Base-by-base conservation (phyloP, 2,797 vertebrate genomes). In the Eleutherodactylus coqui region DNA sequence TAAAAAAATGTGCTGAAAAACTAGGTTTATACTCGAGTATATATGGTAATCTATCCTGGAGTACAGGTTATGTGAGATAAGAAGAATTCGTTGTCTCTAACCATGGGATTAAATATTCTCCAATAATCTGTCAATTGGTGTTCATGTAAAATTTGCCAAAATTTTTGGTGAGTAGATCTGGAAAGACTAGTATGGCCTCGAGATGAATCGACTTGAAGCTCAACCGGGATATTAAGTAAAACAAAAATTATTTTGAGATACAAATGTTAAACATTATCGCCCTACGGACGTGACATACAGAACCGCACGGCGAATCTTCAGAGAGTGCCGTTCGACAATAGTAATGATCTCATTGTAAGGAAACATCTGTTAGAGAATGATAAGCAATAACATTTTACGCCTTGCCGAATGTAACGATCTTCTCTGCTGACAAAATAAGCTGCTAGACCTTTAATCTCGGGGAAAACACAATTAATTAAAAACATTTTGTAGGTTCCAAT, bases 331-430 rank as follows among this genome's bases (percentile, higher is more conserved):
- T 17, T 36, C 5, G 2, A 67, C 29, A 5, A 34, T 29, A 69
- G n/a, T 69, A 69, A 81, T 69, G 60, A 69, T 51, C 62, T 81
- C 45, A 81, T 67, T 69, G 41, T 67, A 49, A 67, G 62, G 32
- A 47, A 69, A 81, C 79, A 51, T 67, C 78, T 81, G 79, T 47
- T 53, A 8, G 55, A 32, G 29, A 80, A 81, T 69, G 62, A 69
- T 49, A 47, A 67, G 45, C 79, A 69, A 51, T 81, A 69, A 81
- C 62, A 36, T 81, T 81, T 81, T 81, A 81, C 34, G 79, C 49
- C 13, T 67, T 34, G 79, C 43, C n/a, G 79, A 81, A 69, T 49
- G 79, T 69, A 47, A 47, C 27, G 5, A 81, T 81, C 49, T 69
- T 45, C 62, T 36, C 19, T 49, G 32, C 45, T 51, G 43, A 34